Conservation (phyloP, 2,888 invertebrate genomes). For the Eristalis tenax region DNA sequence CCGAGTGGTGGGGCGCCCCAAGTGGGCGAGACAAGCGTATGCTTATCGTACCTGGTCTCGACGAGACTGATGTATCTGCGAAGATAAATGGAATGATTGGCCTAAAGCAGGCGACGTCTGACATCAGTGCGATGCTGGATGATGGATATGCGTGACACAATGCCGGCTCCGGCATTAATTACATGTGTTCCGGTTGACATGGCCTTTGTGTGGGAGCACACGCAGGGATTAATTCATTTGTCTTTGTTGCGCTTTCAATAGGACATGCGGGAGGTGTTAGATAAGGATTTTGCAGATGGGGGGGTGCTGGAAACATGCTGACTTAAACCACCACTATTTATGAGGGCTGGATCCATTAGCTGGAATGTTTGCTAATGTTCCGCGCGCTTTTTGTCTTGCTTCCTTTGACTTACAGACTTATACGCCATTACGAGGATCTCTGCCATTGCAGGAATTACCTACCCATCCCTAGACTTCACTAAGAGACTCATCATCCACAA, state of each 20-base stretch:
- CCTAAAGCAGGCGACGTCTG: constrained; percentile 47
- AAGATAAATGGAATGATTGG: constrained; percentile 60
- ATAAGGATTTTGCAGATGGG: not conserved
- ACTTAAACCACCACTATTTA: not conserved
- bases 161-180: constrained; percentile 55
- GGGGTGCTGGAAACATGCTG: not conserved
- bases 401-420: not conserved
- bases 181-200: constrained; percentile 28
- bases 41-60: constrained; percentile 47
- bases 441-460: not conserved
- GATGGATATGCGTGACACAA: constrained; percentile 51
- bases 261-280: not conserved
- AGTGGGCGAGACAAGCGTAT: constrained; percentile 35
- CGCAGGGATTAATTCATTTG: constrained; percentile 22
- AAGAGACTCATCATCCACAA: too few species aligned
- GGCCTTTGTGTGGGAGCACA: not conserved
- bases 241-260: constrained; percentile 2
- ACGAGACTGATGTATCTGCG: not conserved
- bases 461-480: too few species aligned
- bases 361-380: not conserved
- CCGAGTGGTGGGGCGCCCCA: constrained; percentile 18
- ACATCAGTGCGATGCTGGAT: constrained; percentile 48
- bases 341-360: not conserved
- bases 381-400: not conserved
- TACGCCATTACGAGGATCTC: not conserved